These are phyloP conservation scores for Cheiracanthium punctorium DNA, from an alignment of 2,888 invertebrate genomes.

Conservation along the genomic window DNA sequence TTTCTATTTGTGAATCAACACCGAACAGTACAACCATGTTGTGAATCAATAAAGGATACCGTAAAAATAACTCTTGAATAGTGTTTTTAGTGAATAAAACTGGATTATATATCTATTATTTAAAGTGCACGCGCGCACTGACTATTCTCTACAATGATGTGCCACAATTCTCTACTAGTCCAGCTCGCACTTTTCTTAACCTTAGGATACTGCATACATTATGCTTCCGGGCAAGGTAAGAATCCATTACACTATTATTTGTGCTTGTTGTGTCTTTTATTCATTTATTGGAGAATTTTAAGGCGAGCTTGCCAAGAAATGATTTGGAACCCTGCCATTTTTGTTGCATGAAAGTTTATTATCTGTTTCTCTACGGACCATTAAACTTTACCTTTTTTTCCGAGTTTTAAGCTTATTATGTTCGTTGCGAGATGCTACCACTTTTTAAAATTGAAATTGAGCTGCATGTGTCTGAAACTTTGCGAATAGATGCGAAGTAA, in stretches of 20 bases:
- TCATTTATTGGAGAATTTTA: not conserved
- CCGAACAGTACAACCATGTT: not conserved
- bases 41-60: not conserved
- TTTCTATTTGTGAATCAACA: too few species aligned
- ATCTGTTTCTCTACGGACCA: too few species aligned
- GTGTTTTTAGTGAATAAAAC: not conserved
- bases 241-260: not conserved
- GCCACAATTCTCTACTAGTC: conserved; percentile 56
- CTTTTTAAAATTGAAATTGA: too few species aligned
- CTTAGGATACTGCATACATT: conserved; percentile 54
- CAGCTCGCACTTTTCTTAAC: conserved; percentile 46
- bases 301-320: not conserved
- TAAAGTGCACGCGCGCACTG: not conserved
- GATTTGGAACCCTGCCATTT: not conserved
- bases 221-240: conserved; percentile 58
- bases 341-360: not conserved
- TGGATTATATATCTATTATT: conserved; percentile 1
- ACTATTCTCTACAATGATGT: conserved; percentile 22
- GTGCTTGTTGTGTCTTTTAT: not conserved
- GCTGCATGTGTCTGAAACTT: too few species aligned
- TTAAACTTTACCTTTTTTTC: too few species aligned
- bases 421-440: too few species aligned
- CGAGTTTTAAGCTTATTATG: too few species aligned
- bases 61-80: not conserved
- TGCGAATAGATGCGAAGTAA: too few species aligned